phyloP scores from a whole-genome alignment of 2,888 invertebrate genomes.

The Nysson spinosus region DNA sequence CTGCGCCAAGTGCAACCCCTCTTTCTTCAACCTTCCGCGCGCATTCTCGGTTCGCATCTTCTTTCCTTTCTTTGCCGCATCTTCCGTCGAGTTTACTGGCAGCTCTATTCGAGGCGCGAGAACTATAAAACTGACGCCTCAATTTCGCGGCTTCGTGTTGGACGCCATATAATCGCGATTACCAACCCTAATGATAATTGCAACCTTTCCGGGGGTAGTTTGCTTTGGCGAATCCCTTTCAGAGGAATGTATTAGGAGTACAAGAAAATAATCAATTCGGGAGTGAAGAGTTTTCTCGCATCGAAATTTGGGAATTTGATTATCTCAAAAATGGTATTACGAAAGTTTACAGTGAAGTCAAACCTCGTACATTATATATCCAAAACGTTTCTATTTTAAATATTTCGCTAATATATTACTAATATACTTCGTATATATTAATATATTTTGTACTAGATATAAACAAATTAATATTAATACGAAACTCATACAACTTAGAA shows the following conservation, averaged over 20 bases:
- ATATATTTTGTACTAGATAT: too few species aligned
- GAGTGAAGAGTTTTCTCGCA: too few species aligned
- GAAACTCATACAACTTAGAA: too few species aligned
- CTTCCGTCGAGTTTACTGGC: background rate
- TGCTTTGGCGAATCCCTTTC: background rate
- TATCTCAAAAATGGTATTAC: too few species aligned
- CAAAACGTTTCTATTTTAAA: too few species aligned
- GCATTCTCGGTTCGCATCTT: background rate
- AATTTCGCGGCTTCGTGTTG: slow-evolving; percentile 39
- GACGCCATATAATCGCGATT: slow-evolving; percentile 3
- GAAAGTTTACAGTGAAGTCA: too few species aligned
- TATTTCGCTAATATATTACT: too few species aligned
- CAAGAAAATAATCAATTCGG: too few species aligned
- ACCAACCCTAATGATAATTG: background rate
- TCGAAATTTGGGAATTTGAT: too few species aligned
- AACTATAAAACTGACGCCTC: slow-evolving; percentile 58
- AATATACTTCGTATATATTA: too few species aligned
- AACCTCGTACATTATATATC: too few species aligned
- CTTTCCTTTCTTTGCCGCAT: background rate
- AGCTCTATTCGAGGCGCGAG: slow-evolving; percentile 6
- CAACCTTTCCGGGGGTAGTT: background rate
- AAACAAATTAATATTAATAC: too few species aligned
- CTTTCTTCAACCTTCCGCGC: background rate
- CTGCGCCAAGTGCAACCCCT: slow-evolving; percentile 33
- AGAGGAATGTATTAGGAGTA: background rate